phyloP scores from a whole-genome alignment of 2,888 invertebrate species.

The Diplolepis rosae region DNA sequence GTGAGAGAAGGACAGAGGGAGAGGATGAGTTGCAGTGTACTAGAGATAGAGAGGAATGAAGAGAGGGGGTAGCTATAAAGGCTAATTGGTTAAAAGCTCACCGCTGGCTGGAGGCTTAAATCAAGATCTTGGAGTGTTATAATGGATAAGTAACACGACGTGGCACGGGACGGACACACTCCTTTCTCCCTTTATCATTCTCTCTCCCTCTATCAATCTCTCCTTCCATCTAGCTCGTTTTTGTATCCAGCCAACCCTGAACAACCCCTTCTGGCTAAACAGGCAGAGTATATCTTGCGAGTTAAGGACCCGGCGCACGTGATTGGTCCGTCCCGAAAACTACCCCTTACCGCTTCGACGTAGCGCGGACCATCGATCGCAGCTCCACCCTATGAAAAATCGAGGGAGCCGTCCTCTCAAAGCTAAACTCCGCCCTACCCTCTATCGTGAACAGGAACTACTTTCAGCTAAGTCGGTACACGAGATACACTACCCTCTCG shows the following conservation, averaged over 20 bases:
- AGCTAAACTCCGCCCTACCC: conserved; percentile 58
- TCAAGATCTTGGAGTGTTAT: conserved; percentile 75
- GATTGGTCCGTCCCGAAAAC: conserved; percentile 63
- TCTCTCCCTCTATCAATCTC: conserved; percentile 36
- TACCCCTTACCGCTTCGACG: conserved; percentile 61
- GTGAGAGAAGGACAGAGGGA: conserved; percentile 44
- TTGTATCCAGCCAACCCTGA: conserved; percentile 29
- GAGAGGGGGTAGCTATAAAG: conserved; percentile 69
- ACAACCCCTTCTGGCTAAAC: conserved; percentile 32
- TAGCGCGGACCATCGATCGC: conserved; percentile 68
- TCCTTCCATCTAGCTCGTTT: conserved; percentile 5
- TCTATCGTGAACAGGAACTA: conserved; percentile 45
- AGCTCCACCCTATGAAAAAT: conserved; percentile 65
- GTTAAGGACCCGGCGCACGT: conserved; percentile 61
- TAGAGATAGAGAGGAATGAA: conserved; percentile 41
- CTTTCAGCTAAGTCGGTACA: conserved; percentile 40
- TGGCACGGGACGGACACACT: conserved; percentile 63
- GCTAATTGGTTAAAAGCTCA: conserved; percentile 75
- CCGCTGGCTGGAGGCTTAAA: conserved; percentile 74
- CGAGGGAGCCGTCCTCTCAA: conserved; percentile 61
- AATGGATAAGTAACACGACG: conserved; percentile 74
- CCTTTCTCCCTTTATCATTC: conserved; percentile 32
- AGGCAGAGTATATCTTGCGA: conserved; percentile 62
- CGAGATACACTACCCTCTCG: conserved; percentile 36
- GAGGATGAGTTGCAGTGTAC: conserved; percentile 36